phyloP scores from a whole-genome alignment of 2,113 vertebrate genomes.

The Alces alces region DNA sequence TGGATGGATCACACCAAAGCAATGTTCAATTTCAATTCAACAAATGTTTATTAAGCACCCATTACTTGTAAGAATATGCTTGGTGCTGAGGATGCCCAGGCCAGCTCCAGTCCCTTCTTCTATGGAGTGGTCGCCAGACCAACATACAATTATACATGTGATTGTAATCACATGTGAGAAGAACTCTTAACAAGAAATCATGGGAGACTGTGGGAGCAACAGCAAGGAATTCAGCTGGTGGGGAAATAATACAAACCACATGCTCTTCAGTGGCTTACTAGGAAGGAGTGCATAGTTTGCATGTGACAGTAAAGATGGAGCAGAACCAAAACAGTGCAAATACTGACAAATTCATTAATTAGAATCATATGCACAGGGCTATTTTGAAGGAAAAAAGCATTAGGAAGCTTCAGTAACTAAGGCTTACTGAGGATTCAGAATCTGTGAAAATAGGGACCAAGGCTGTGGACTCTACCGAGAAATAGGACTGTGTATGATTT shows the following conservation, averaged over 20 bases:
- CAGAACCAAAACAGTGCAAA: conserved; percentile 11
- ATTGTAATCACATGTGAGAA: background rate
- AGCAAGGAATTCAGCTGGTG: background rate
- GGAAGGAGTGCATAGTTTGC: conserved; percentile 22
- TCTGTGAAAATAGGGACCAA: conserved; percentile 25
- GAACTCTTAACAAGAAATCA: conserved; percentile 11
- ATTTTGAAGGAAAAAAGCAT: conserved; percentile 29
- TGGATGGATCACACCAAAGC: background rate
- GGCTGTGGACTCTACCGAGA: background rate
- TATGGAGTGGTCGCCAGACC: background rate
- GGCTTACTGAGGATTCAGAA: conserved; percentile 51
- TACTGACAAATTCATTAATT: conserved; percentile 63
- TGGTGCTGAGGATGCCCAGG: background rate
- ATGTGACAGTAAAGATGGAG: conserved; percentile 16
- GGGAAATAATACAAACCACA: conserved; percentile 48
- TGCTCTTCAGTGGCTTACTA: background rate
- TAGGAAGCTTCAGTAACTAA: background rate
- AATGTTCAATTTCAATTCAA: background rate
- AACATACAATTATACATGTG: background rate
- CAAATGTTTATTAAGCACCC: background rate
- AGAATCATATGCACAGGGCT: conserved; percentile 49
- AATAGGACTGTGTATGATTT: background rate
- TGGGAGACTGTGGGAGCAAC: background rate
- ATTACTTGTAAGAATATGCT: background rate
- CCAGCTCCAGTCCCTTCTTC: background rate